Conservation (phyloP, 2,797 vertebrate genomes). For the Spinus pinus region DNA sequence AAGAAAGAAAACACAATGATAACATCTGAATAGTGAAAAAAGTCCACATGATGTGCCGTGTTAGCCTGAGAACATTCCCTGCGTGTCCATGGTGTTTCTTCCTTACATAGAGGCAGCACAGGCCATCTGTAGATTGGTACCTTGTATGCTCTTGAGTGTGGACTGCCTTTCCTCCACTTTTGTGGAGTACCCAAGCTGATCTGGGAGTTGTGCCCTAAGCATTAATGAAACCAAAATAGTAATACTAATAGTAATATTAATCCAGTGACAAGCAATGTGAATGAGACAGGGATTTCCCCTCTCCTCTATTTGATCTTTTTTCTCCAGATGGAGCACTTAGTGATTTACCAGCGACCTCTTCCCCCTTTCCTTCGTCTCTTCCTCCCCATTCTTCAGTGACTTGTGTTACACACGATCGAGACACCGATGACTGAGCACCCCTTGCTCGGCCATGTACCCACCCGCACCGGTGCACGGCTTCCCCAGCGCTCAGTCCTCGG, state of each 20-base stretch:
- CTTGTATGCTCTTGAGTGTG: not conserved
- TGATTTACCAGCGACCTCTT: not conserved
- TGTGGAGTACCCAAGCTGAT: not conserved
- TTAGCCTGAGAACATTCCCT: not conserved
- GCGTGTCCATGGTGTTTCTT: not conserved
- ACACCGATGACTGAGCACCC: not conserved
- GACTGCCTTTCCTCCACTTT: not conserved
- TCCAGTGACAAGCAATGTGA: not conserved
- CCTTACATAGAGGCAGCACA: not conserved
- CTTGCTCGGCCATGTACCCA: not conserved
- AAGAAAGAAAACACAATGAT: not conserved
- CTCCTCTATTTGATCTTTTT: not conserved
- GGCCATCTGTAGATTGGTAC: not conserved
- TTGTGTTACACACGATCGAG: not conserved
- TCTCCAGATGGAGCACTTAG: not conserved
- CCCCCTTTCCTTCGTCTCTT: not conserved
- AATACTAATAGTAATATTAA: not conserved
- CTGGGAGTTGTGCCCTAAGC: not conserved
- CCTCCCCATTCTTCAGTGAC: not conserved
- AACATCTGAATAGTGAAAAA: not conserved
- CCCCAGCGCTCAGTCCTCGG: not conserved
- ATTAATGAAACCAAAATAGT: not conserved
- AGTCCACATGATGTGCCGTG: rapidly evolving
- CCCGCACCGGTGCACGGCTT: not conserved
- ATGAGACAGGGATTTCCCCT: not conserved